A percentile compares a stretch with the other conserved stretches of the same genome.
These are phyloP conservation scores for Odontesthes bonariensis DNA, from an alignment of 2,113 vertebrate genomes.

Conservation along the genomic window DNA sequence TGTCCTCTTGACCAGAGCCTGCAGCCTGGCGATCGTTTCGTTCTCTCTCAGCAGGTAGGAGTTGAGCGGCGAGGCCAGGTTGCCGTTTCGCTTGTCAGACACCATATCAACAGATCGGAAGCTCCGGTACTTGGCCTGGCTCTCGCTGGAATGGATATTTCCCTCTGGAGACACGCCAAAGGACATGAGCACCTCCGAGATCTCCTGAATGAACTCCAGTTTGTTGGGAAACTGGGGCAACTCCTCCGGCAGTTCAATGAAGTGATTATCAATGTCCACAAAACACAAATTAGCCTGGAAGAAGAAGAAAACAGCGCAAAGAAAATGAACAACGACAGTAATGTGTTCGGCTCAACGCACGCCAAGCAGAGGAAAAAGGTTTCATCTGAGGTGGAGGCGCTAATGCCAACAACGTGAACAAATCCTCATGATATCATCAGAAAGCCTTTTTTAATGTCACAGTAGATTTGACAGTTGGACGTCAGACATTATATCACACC, in stretches of 20 bases:
- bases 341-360: not conserved
- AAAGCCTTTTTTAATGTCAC: not conserved
- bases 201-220: conserved; percentile 97
- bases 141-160: conserved; percentile 89
- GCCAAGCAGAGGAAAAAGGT: not conserved
- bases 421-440: not conserved
- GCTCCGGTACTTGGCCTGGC: conserved; percentile 86
- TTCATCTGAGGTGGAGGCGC: too few relatives aligned
- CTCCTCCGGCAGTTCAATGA: conserved; percentile 96
- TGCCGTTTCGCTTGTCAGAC: conserved; percentile 96
- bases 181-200: conserved; percentile 93
- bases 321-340: not conserved
- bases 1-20: conserved; percentile 97
- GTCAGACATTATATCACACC: not conserved
- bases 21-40: conserved; percentile 94
- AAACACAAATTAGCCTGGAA: conserved; percentile 96
- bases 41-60: conserved; percentile 96
- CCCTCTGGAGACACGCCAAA: conserved; percentile 95
- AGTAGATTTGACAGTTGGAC: not conserved
- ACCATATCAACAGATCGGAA: conserved; percentile 88
- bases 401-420: not conserved
- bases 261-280: conserved; percentile 99
- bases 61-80: conserved; percentile 92
- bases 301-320: not conserved
- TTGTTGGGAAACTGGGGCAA: conserved; percentile 99